Evolutionary conservation across 2,888 invertebrate species (phyloP).

Genomic region (Eubasilissa splendida): DNA sequence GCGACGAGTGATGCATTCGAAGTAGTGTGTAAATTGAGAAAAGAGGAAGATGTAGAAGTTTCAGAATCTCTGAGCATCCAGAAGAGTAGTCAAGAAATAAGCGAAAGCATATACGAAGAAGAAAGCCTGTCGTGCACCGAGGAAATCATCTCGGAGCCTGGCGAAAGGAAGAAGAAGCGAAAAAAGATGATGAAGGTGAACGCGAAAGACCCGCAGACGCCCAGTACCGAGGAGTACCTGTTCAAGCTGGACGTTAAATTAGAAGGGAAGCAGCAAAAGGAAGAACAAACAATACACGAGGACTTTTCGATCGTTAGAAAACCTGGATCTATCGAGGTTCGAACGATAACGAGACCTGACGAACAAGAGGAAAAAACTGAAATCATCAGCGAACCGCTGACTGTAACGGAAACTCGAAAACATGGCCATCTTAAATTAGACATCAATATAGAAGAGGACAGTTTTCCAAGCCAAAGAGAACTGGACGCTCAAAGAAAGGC

Average conservation of each 20-base stretch:
- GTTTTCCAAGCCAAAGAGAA: not conserved
- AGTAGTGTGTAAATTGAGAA: conserved; percentile 19
- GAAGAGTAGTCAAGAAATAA: conserved; percentile 1
- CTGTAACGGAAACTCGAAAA: conserved; percentile 10
- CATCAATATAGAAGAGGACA: not conserved
- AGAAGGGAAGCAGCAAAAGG: conserved; percentile 38
- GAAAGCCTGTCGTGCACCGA: conserved; percentile 49
- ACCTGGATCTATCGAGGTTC: conserved; percentile 51
- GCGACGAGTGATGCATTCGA: not conserved
- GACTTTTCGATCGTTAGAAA: conserved; percentile 54
- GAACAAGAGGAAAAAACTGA: not conserved
- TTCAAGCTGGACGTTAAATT: conserved; percentile 56
- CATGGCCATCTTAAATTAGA: conserved; percentile 33
- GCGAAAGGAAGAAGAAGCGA: conserved; percentile 29
- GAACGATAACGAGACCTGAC: conserved; percentile 17
- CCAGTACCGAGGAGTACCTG: conserved; percentile 56
- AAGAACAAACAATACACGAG: conserved; percentile 49
- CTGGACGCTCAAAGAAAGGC: not conserved
- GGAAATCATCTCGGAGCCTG: conserved; percentile 10
- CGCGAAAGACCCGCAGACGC: conserved; percentile 51
- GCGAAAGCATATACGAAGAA: conserved; percentile 12
- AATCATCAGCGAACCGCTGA: not conserved
- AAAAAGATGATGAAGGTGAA: conserved; percentile 45
- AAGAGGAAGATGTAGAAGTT: conserved; percentile 2
- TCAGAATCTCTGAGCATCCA: not conserved